A percentile compares a stretch with the other conserved stretches of the same genome.
Conservation (phyloP, 2,113 vertebrate species). For the Protobothrops flavoviridis region DNA sequence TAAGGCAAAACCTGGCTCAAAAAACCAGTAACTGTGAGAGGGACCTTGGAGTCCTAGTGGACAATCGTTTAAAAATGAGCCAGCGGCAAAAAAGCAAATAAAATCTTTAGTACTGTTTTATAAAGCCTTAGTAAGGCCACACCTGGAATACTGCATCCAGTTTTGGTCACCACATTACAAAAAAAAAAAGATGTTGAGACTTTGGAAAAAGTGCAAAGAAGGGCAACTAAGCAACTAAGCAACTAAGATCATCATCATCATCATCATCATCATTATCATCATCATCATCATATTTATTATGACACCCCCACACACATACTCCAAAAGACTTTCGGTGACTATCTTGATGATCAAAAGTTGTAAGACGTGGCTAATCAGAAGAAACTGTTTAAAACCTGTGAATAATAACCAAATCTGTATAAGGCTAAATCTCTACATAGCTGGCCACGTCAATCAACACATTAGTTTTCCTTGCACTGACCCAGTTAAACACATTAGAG, state of each 20-base stretch:
- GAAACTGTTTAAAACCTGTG: neutral
- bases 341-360: neutral
- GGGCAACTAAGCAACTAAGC: too few species aligned
- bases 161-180: too few species aligned
- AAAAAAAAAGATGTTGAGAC: too few species aligned
- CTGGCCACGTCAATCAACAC: neutral
- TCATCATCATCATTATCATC: neutral
- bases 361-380: neutral
- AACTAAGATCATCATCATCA: too few species aligned
- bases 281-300: neutral
- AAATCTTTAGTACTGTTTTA: too few species aligned
- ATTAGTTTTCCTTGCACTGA: neutral
- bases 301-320: neutral
- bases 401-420: neutral
- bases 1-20: neutral
- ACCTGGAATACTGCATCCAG: too few species aligned
- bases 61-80: neutral
- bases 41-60: neutral
- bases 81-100: neutral
- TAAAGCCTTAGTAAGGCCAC: too few species aligned
- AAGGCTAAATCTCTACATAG: neutral
- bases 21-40: neutral
- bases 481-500: neutral
- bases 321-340: neutral
- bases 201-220: too few species aligned